Base-by-base conservation (phyloP, 2,113 vertebrate genomes). In the Saimiri boliviensis region DNA sequence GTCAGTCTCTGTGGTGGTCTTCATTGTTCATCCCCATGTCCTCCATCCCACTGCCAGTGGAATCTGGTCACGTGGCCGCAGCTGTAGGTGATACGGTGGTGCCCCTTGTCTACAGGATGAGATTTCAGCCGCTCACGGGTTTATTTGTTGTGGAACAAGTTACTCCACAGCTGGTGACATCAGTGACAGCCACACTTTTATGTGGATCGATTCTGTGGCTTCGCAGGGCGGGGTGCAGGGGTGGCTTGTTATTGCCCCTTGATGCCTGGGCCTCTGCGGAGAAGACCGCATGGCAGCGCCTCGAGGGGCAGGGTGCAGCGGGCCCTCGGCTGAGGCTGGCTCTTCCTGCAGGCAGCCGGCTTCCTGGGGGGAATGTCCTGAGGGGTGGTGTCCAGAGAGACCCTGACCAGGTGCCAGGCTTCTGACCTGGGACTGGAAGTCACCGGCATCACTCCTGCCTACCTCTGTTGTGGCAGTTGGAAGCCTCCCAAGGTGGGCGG, bases 1-100 rank as follows among this genome's bases (percentile, higher is more conserved):
- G 10, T 42, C 16, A 23, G 17, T 17, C n/a, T 37, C 37, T 45
- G 49, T 23, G 32, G 14, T 5, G 58, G 35, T n/a, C 16, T 70
- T 70, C 3, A 0, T 14, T 42, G 27, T 12, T 25, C 30, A 52
- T 30, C 12, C 27, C 35, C 35, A 8, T 5, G 20, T 49, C 42
- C 56, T 45, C 79, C n/a, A 11, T 30, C 1, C 4, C 25, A 25
- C 63, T 6, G 14, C 45, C 49, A 74, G 79, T 96, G 89, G 84
- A 66, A 82, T 73, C 35, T 96, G 40, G 81, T 97, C 96, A 93
- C 81, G 56, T 96, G 86, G 96, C 97, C 95, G 81, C 85, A 91
- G 83, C 96, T 95, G 81, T 95, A 74, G 73, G 95, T 97, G 97
- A 87, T 52, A 71, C 89, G 66, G 66, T 42, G 93, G 49, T 70